A percentile compares a stretch with the other conserved stretches of the same genome.
These are phyloP conservation scores for Mnemiopsis leidyi DNA, from an alignment of 37 sponge, comb jelly and placozoan genomes.

Conservation along the genomic window DNA sequence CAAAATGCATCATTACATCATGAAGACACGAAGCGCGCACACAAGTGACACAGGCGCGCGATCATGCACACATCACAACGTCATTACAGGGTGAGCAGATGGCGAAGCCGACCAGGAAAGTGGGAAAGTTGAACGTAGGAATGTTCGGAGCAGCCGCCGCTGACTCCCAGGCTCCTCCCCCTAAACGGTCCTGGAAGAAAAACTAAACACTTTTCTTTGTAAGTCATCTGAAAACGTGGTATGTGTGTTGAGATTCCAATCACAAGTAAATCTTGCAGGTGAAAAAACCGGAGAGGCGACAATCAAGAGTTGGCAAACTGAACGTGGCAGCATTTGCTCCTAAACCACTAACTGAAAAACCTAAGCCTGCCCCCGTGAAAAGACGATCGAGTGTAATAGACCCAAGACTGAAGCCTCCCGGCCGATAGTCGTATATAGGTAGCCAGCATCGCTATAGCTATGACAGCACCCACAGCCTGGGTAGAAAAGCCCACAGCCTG, in stretches of 20 bases:
- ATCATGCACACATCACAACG: too few species aligned
- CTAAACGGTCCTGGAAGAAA: background rate
- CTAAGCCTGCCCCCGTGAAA: background rate
- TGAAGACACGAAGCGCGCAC: too few species aligned
- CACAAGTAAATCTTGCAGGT: too few species aligned
- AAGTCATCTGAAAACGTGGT: background rate
- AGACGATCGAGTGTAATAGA: background rate
- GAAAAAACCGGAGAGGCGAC: background rate
- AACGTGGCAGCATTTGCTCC: background rate
- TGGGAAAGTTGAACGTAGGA: background rate
- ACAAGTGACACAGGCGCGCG: too few species aligned
- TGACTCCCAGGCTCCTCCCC: background rate
- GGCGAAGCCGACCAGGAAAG: background rate
- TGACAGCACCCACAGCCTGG: too few species aligned
- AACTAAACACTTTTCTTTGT: background rate
- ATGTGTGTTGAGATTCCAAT: background rate
- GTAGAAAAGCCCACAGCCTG: too few species aligned
- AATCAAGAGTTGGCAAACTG: background rate
- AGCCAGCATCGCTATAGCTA: too few species aligned
- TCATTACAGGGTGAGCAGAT: background rate
- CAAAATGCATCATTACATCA: background rate
- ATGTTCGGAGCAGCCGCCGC: background rate
- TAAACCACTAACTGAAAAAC: background rate
- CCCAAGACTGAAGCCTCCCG: background rate
- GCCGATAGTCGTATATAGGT: background rate